Conservation (phyloP, 2,113 vertebrate genomes). For the Pseudopipra pipra region DNA sequence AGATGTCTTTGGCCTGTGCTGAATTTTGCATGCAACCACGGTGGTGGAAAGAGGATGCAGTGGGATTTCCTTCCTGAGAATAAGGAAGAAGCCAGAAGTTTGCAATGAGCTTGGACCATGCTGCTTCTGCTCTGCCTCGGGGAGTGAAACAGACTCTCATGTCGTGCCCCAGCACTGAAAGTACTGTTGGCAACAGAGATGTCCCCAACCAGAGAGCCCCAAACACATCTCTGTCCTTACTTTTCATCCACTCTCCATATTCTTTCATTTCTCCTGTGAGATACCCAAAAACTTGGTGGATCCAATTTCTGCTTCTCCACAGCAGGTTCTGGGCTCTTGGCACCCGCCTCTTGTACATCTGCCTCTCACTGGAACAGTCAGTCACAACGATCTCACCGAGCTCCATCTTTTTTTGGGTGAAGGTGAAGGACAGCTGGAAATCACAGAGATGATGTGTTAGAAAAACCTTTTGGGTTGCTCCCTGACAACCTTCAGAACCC, state of each 20-base stretch:
- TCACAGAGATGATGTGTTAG: not conserved
- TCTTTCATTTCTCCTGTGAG: constrained; percentile 77
- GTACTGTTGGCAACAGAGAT: not conserved
- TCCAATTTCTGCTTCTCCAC: not conserved
- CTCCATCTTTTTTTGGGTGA: constrained; percentile 52
- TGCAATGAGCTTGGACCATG: rapidly evolving
- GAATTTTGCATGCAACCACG: not conserved
- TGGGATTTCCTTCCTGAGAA: not conserved
- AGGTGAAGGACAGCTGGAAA: not conserved
- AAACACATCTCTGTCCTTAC: constrained; percentile 34
- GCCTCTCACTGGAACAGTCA: not conserved
- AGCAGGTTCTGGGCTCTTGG: not conserved
- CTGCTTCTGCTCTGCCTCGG: not conserved
- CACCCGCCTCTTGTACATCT: not conserved
- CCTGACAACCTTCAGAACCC: not conserved
- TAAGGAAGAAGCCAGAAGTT: not conserved
- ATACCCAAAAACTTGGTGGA: constrained; percentile 42
- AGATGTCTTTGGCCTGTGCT: not conserved
- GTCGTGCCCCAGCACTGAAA: not conserved
- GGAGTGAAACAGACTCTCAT: rapidly evolving
- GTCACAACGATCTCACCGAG: constrained; percentile 46
- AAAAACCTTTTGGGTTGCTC: not conserved
- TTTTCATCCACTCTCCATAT: constrained; percentile 76
- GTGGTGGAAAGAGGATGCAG: not conserved
- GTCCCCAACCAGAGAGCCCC: not conserved